Base-by-base conservation (phyloP, 2,888 invertebrate genomes). In the Pandemis cinnamomeana region DNA sequence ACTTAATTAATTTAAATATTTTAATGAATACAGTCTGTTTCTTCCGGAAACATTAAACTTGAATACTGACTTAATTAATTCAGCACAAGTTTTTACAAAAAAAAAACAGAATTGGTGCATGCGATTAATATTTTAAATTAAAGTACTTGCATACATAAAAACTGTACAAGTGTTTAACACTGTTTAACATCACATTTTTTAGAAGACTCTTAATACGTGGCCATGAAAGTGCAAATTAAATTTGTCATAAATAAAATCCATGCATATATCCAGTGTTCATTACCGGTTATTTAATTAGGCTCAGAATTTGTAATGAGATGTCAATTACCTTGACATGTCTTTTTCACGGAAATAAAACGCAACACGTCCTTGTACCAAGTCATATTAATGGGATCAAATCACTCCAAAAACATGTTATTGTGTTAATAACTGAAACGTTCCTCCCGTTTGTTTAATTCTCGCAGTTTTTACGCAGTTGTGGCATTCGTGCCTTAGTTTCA, bases 341-440 rank as follows among this genome's bases (percentile, higher is more conserved):
- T 82, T 80, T 85, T 86, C 83, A 81, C 86, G 88, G 89, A 89
- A 88, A 86, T 83, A 81, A 89, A 87, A 86, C 85, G 81, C 81
- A 88, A 87, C 76, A 77, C 81, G 82, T 86, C 87, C 89, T 89
- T 86, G 86, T 86, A 79, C 4, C 77, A 76, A 80, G 78, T 83
- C 83, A 86, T 87, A 84, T 85, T 83, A 87, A 90, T 87, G 83
- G 79, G 81, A 79, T 75, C 78, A 82, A 80, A 82, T 79, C 80
- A 79, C 78, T 83, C 77, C 75, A 77, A 77, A 81, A 78, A 77
- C 80, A 78, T 80, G 77, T 77, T 81, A 78, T 78, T 78, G 79
- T 70, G 53, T 62, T 42, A 41, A 71, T 67, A 72, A 55, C 36
- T 62, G 15, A 42, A 51, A 70, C 46, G 48, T 48, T 71, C 36